These are phyloP conservation scores for Microctenopoma lineatum DNA, from an alignment of 2,797 vertebrate species.

Conservation along the genomic window DNA sequence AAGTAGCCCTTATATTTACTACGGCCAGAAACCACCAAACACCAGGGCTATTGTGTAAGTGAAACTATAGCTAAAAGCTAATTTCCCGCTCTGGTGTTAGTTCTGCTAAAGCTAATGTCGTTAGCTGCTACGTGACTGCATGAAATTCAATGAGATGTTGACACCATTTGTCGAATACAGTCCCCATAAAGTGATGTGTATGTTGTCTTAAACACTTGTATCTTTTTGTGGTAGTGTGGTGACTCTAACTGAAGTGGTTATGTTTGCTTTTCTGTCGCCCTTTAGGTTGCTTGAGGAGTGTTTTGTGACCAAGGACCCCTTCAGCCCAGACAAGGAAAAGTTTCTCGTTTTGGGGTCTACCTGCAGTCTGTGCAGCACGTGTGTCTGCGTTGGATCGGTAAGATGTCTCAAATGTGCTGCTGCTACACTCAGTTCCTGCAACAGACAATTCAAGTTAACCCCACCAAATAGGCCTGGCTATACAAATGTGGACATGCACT, in stretches of 20 bases:
- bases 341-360: slow-evolving; percentile 89
- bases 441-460: neutral
- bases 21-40: slow-evolving; percentile 89
- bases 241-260: fast-evolving
- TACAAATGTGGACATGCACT: too few relatives aligned
- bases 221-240: neutral
- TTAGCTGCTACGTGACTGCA: slow-evolving; percentile 2
- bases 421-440: neutral
- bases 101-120: slow-evolving; percentile 42
- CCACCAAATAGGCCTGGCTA: neutral
- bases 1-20: slow-evolving; percentile 82
- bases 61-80: neutral
- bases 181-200: fast-evolving
- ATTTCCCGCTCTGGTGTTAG: neutral
- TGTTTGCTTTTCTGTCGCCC: slow-evolving; percentile 5
- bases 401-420: slow-evolving; percentile 30
- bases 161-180: neutral
- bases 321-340: slow-evolving; percentile 85
- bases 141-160: neutral
- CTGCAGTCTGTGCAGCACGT: slow-evolving; percentile 84
- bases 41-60: slow-evolving; percentile 88
- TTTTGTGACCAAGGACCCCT: slow-evolving; percentile 89
- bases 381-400: slow-evolving; percentile 88
- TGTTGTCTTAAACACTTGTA: fast-evolving
- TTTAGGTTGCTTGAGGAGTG: slow-evolving; percentile 89